phyloP scores from a whole-genome alignment of 1,140 invertebrate species.

The Bombus confusus region DNA sequence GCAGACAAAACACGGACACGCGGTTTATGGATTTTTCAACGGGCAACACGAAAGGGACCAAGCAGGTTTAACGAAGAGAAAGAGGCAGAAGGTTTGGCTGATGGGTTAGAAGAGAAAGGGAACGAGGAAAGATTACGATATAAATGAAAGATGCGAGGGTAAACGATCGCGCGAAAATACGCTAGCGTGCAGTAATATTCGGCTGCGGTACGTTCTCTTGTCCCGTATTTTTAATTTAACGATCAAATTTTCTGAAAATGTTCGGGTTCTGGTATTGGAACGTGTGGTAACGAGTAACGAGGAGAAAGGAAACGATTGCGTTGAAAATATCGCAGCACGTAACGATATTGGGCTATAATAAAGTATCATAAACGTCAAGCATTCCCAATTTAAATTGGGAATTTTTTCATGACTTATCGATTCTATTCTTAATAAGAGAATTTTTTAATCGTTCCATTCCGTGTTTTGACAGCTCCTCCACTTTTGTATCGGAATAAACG shows the following conservation, averaged over 20 bases:
- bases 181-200: no score
- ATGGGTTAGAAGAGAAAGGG: neutral
- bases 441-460: neutral
- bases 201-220: neutral
- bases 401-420: no score
- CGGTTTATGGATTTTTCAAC: slow-evolving; percentile 5
- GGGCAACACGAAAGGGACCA: neutral
- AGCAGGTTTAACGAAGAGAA: neutral
- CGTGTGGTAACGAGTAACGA: no score
- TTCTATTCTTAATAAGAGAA: neutral
- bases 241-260: no score
- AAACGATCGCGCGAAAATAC: neutral
- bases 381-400: no score
- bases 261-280: no score
- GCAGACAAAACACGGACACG: slow-evolving; percentile 11
- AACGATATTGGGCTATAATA: no score
- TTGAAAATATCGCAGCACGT: no score
- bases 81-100: neutral
- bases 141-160: neutral
- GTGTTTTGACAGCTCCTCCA: no score
- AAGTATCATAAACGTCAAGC: no score
- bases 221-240: neutral
- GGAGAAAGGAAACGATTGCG: no score
- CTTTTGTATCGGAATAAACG: no score
- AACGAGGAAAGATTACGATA: neutral